A percentile compares a stretch with the other conserved stretches of the same genome.
Conservation (phyloP, 2,113 vertebrate species). For the Tonatia bakeri region DNA sequence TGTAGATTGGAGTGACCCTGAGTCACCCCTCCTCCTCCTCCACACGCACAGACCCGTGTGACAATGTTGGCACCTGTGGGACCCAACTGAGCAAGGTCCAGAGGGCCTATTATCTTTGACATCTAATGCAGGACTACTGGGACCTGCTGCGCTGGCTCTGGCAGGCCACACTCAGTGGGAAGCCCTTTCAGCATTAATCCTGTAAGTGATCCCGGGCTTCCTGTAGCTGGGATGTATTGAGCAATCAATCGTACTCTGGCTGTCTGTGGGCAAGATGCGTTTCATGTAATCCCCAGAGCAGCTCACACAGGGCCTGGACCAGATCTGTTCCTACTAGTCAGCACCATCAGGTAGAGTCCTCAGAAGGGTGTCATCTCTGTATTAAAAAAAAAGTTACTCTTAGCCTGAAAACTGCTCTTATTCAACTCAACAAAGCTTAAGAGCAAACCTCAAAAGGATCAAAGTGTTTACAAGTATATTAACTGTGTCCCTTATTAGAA, state of each 20-base stretch:
- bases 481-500: neutral
- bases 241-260: neutral
- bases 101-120: neutral
- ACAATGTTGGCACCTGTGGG: neutral
- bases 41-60: neutral
- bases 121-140: neutral
- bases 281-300: neutral
- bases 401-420: neutral
- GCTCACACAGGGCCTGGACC: neutral
- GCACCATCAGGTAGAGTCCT: neutral
- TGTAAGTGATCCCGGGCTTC: neutral
- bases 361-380: neutral
- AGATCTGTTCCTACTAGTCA: neutral
- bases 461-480: neutral
- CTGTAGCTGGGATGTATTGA: neutral
- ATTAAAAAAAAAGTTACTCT: neutral
- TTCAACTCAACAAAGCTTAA: neutral
- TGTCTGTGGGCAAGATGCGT: neutral
- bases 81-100: neutral
- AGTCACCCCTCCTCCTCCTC: fast-evolving
- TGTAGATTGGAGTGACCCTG: neutral
- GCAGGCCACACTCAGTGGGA: neutral
- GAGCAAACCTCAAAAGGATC: neutral
- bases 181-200: neutral
- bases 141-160: neutral